Evolutionary conservation across 2,888 invertebrate species (phyloP), one percentile per base, ranked within the genome.

Genomic region (Troides oblongomaculatus): DNA sequence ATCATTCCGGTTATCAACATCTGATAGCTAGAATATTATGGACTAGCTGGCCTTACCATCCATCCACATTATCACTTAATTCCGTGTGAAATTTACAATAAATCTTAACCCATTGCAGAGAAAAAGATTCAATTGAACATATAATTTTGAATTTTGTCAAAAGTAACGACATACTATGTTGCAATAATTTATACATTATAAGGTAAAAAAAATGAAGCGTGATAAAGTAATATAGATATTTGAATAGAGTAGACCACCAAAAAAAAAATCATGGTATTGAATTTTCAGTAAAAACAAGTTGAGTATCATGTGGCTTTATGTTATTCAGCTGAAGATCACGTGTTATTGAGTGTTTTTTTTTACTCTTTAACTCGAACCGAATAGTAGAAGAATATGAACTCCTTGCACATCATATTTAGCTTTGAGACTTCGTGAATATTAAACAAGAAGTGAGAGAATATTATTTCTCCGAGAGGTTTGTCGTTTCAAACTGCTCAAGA

Each of bases 311-410:
- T 58, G 10, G 39, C 10, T 39, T 39, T 10, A 46, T 14, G 12
- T 62, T 30, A 17, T 64, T 69, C 21, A 36, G 30, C 30, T 30
- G 5, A 60, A n/a, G 60, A 64, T 10, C 12, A 56, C 18, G 43
- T 25, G 25, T 65, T 62, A 23, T 62, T 56, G 56, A 50, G 64
- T 61, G 4, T 57, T 14, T 53, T 25, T 25, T 65, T 69, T 65
- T 50, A 66, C 62, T 65, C 65, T 70, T 62, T 62, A 62, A 66
- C 66, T 18, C 62, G 62, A 66, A 50, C 66, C 39, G 61, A 60
- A 64, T 69, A 53, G 36, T 36, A 66, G 56, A 61, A 64, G 25
- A 53, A 69, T 62, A 65, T 69, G 62, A 62, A 53, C 18, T 18
- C 46, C 43, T 61, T 62, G 46, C 61, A 25, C 50, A 69, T 69